Conservation (phyloP, 1,140 invertebrate species). For the Drosophila tani region DNA sequence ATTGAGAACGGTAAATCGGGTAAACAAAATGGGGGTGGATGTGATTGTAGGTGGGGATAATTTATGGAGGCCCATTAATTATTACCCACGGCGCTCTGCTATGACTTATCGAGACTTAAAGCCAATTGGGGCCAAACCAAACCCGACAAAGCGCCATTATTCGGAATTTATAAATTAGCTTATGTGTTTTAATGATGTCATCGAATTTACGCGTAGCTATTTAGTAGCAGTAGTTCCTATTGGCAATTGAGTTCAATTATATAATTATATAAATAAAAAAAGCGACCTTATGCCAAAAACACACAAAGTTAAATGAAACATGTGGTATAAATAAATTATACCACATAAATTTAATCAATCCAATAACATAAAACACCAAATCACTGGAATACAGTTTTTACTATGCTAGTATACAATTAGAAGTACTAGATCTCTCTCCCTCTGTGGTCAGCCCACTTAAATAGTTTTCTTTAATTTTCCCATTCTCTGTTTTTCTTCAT, state of each 20-base stretch:
- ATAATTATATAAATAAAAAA: too few relatives aligned
- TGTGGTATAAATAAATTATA: background rate
- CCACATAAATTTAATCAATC: background rate
- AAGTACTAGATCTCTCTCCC: background rate
- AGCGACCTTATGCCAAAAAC: too few relatives aligned
- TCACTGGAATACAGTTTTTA: background rate
- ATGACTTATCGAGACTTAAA: conserved; percentile 35
- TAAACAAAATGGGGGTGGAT: conserved; percentile 13
- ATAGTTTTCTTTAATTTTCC: conserved; percentile 29
- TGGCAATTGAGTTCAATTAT: background rate
- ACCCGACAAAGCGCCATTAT: background rate
- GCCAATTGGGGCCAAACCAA: conserved; percentile 22
- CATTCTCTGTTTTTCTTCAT: conserved; percentile 28
- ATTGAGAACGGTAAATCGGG: conserved; percentile 20
- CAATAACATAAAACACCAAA: background rate
- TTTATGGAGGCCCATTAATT: conserved; percentile 60
- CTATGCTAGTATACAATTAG: background rate
- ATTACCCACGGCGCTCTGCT: conserved; percentile 32
- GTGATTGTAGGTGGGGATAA: conserved; percentile 13
- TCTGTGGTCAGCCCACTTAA: background rate
- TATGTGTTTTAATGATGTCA: background rate
- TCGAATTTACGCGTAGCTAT: too few relatives aligned
- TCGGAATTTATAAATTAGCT: conserved; percentile 18
- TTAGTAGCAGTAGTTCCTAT: too few relatives aligned
- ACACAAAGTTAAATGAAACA: background rate